Evolutionary conservation across 2,797 vertebrate species (phyloP).

Genomic region (Xiphorhynchus erythropygius): DNA sequence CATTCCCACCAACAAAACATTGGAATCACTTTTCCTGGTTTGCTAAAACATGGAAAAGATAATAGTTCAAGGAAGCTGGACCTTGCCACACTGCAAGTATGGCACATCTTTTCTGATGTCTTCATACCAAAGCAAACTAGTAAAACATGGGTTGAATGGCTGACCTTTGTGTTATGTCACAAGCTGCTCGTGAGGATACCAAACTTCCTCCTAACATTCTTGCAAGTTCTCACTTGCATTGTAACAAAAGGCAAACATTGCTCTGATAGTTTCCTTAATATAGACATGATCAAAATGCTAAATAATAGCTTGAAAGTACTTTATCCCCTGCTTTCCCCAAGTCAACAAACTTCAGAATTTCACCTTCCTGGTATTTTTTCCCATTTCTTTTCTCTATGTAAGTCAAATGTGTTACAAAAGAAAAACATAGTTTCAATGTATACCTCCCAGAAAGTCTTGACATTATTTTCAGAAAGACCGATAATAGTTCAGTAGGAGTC

Average conservation of each 20-base stretch:
- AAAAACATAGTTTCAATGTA: not conserved
- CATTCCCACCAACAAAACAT: not conserved
- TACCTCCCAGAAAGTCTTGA: not conserved
- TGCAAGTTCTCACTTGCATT: not conserved
- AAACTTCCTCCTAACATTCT: not conserved
- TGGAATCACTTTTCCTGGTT: not conserved
- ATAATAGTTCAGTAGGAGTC: not conserved
- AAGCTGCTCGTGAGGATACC: not conserved
- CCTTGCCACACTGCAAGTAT: rapidly evolving
- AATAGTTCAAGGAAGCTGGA: not conserved
- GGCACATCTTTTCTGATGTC: rapidly evolving
- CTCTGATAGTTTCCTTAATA: not conserved
- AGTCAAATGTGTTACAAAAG: not conserved
- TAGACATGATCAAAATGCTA: not conserved
- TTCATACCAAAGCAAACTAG: not conserved
- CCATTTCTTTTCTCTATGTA: not conserved
- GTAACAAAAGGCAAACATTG: not conserved
- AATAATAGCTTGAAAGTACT: not conserved
- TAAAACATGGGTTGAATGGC: not conserved
- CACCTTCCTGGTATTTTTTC: not conserved
- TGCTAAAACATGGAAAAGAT: not conserved
- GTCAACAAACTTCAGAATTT: not conserved
- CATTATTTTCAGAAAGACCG: not conserved
- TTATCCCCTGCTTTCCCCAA: not conserved
- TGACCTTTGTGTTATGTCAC: not conserved